Evolutionary conservation across 2,888 invertebrate species (phyloP).

Genomic region (Polyommatus iphigenia): DNA sequence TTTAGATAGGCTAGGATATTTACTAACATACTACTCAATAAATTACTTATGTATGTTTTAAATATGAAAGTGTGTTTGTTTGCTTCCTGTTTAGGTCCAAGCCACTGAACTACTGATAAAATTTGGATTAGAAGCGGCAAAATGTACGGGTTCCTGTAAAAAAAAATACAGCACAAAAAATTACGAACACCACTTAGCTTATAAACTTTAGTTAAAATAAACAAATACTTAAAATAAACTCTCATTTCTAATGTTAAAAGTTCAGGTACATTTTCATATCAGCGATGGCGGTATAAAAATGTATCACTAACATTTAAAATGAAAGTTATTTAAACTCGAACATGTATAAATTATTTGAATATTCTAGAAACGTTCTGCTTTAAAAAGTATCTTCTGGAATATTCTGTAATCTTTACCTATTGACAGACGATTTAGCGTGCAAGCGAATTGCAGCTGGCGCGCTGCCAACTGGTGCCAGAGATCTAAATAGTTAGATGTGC

Average conservation of each 20-base stretch:
- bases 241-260: too few relatives aligned
- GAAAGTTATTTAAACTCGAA: not conserved
- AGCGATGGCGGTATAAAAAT: not conserved
- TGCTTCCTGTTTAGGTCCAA: too few relatives aligned
- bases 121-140: too few relatives aligned
- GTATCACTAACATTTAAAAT: not conserved
- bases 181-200: too few relatives aligned
- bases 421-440: conserved; percentile 11
- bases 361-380: not conserved
- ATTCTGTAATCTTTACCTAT: conserved; percentile 10
- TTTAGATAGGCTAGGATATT: not conserved
- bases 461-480: not conserved
- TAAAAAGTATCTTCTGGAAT: conserved; percentile 3
- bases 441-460: conserved; percentile 8
- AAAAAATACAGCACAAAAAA: too few relatives aligned
- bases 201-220: too few relatives aligned
- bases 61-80: too few relatives aligned
- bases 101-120: too few relatives aligned
- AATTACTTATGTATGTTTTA: too few relatives aligned
- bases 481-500: not conserved
- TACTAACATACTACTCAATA: too few relatives aligned
- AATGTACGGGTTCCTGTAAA: too few relatives aligned
- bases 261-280: not conserved
- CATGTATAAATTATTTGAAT: not conserved
- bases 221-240: too few relatives aligned